A percentile compares a stretch with the other conserved stretches of the same genome.
These are phyloP conservation scores for Ceratina calcarata DNA, from an alignment of 1,140 invertebrate genomes.

Conservation along the genomic window DNA sequence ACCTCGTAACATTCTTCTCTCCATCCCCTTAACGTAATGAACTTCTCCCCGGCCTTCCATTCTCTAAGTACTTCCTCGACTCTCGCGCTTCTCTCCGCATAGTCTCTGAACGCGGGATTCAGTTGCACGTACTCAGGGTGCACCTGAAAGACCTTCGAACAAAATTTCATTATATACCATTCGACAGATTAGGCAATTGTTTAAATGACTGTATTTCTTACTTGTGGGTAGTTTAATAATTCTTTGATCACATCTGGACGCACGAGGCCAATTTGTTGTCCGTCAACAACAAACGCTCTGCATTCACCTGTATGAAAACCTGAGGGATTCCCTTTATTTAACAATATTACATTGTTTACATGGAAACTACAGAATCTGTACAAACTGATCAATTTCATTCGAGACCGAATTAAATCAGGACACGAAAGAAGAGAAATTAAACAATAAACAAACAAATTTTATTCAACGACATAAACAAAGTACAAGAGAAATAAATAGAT, in stretches of 20 bases:
- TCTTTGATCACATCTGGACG: conserved; percentile 90
- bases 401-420: no score
- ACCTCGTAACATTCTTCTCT: conserved; percentile 96
- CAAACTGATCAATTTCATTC: no score
- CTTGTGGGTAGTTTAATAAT: conserved; percentile 90
- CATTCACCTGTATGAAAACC: conserved; percentile 88
- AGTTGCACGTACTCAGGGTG: conserved; percentile 87
- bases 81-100: conserved; percentile 88
- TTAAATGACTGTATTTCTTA: conserved; percentile 6
- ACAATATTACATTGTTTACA: neutral
- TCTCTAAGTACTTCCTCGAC: conserved; percentile 90
- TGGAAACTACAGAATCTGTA: no score
- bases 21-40: conserved; percentile 91
- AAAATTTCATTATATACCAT: neutral
- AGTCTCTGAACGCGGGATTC: conserved; percentile 91
- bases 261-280: conserved; percentile 92
- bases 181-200: no score
- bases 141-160: conserved; percentile 85
- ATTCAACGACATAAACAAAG: neutral
- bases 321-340: conserved; percentile 68
- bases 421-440: neutral
- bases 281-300: conserved; percentile 92
- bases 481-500: conserved; percentile 14
- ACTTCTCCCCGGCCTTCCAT: conserved; percentile 83
- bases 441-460: neutral